Evolutionary conservation across 1,140 invertebrate species (phyloP), one percentile per base, ranked within the genome.

Genomic region (Megathymus violae): DNA sequence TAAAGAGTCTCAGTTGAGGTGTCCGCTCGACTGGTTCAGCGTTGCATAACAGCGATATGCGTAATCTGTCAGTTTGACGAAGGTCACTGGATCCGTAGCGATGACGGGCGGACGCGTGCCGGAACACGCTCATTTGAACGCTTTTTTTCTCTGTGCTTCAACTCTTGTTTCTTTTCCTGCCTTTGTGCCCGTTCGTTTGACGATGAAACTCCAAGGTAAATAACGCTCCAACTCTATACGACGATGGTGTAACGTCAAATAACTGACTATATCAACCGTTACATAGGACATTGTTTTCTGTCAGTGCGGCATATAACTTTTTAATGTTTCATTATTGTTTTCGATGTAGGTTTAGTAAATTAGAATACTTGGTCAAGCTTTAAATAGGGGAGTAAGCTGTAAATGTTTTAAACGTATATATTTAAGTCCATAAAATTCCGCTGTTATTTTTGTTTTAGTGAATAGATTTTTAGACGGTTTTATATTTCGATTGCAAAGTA

Each of bases 11-110:
- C 34, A 36, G 1, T 31, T 3, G 11, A 13, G 7, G 50, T 73
- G 64, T 77, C 64, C 68, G 70, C 46, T 75, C 54, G 46, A 47
- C 63, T 69, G 71, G 59, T 51, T 72, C 71, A 67, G 62, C 68
- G 71, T 79, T 81, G 78, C 78, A 79, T 77, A 78, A 75, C 67
- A 71, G 64, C 69, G 76, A 84, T 79, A 77, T 69, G 80, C 74
- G 76, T 79, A 87, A 85, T 82, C 74, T 85, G 85, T 88, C 85
- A 88, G 71, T 73, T 77, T 88, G 85, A 88, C 82, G 85, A 88
- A 84, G 85, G 85, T 88, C 74, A 74, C 54, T 46, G 40, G 40
- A 56, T 56, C 15, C 41, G 36, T 41, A 27, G 13, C 71, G 67
- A 59, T 64, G 64, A 66, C 61, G 69, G 69, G 68, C 62, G 66